Base-by-base conservation (phyloP, 2,113 vertebrate species). In the Ginglymostoma cirratum region DNA sequence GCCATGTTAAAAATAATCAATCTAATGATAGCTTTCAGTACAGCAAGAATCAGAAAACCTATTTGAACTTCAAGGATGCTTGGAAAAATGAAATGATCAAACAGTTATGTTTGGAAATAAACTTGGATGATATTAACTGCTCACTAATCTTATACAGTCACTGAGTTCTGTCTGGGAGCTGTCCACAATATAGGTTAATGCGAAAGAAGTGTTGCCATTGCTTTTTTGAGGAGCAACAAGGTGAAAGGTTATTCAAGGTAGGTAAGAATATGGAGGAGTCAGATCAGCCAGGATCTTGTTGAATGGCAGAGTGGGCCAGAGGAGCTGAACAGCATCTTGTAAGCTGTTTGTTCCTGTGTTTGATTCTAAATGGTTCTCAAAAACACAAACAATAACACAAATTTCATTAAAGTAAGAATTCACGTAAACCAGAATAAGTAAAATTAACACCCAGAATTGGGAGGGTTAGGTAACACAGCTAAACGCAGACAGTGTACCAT, bases 131-230 rank as follows among this genome's bases (percentile, higher is more conserved):
- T 94, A 69, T 94, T 94, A 94, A 69, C 23, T 7, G 67, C 27
- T 72, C 67, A 72, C 52, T 95, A 72, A 95, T 95, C 87, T 90
- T 90, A 61, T 61, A 55, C 45, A 95, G 42, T 48, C 72, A 34
- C 94, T 72, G 67, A 14, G 15, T 2, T 76, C 23, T 30, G 69
- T 72, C 94, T 48, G 45, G 27, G 67, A 72, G 42, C 93, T 70
- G 93, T 30, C 67, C 67, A 2, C 93, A 48, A 45, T 94, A 42
- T 14, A 69, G 48, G 92, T 24, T 94, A 94, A 76, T 34, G 45
- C 15, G 17, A 24, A 72, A 95, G 12, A 34, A 76, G 24, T 48
- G 7, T 61, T 61, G 55, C 55, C 55, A 61, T 61, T 61, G 10
- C 2, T 10, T 61, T 61, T 61, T 61, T 61, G 55, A 61, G 55